These are phyloP conservation scores for Caenorhabditis panamensis DNA, from an alignment of 2,888 invertebrate species.

Conservation along the genomic window DNA sequence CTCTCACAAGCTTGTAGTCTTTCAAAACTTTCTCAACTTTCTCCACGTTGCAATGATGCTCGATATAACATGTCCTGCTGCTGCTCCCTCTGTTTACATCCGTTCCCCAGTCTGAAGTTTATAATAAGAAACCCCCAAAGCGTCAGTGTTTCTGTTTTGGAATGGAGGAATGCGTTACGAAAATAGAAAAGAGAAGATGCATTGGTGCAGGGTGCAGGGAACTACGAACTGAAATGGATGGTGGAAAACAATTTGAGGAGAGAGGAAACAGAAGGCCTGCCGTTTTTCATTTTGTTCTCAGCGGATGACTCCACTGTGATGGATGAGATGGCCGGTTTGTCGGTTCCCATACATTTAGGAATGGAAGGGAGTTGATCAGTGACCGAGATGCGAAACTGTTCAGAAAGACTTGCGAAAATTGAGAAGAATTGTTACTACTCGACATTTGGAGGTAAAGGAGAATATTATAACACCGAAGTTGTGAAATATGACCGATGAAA, in stretches of 20 bases:
- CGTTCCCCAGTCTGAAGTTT: too few relatives aligned
- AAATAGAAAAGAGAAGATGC: neutral
- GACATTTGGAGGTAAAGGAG: too few relatives aligned
- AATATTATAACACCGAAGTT: too few relatives aligned
- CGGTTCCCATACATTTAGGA: neutral
- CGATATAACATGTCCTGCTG: too few relatives aligned
- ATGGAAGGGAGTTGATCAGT: neutral
- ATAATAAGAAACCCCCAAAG: neutral
- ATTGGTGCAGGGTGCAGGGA: neutral
- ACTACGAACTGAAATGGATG: neutral
- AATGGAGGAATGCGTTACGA: neutral
- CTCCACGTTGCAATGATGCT: neutral
- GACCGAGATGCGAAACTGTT: too few relatives aligned
- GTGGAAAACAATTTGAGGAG: conserved; percentile 2
- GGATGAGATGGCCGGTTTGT: conserved; percentile 2
- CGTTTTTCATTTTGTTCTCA: conserved; percentile 6
- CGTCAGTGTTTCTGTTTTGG: neutral
- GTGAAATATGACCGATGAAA: too few relatives aligned
- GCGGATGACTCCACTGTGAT: conserved; percentile 13
- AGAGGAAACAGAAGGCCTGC: conserved; percentile 1
- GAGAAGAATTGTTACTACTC: too few relatives aligned
- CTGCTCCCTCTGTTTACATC: too few relatives aligned
- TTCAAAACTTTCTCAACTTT: neutral
- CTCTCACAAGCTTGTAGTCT: neutral
- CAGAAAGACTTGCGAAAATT: too few relatives aligned